Conservation (phyloP, 2,797 vertebrate genomes). For the Chelidonichthys spinosus region DNA sequence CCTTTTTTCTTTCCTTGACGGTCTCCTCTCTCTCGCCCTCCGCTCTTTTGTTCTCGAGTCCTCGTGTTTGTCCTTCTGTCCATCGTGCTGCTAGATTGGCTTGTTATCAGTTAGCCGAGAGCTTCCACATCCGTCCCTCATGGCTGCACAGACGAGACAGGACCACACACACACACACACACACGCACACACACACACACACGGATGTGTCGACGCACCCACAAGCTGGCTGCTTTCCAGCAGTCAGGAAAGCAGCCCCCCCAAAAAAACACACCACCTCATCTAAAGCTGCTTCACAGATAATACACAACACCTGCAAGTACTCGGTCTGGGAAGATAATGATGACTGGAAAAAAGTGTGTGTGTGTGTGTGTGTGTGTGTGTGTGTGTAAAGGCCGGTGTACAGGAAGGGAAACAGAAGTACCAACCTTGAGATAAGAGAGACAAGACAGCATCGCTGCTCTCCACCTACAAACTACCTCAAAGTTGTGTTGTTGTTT, state of each 20-base stretch:
- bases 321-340: slow-evolving; percentile 58
- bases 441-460: slow-evolving; percentile 47
- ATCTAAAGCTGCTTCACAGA: slow-evolving; percentile 55
- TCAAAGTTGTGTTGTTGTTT: neutral
- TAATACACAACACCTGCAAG: slow-evolving; percentile 66
- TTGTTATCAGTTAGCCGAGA: slow-evolving; percentile 62
- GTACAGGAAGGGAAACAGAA: slow-evolving; percentile 46
- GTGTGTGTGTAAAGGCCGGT: slow-evolving; percentile 22
- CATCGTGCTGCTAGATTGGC: slow-evolving; percentile 48
- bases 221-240: slow-evolving; percentile 38
- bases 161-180: slow-evolving; percentile 12
- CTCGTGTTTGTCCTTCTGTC: slow-evolving; percentile 54
- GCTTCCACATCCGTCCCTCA: slow-evolving; percentile 46
- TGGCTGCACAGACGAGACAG: slow-evolving; percentile 33
- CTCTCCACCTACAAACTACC: slow-evolving; percentile 26
- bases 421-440: slow-evolving; percentile 64
- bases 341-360: slow-evolving; percentile 52
- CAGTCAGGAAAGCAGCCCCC: slow-evolving; percentile 12
- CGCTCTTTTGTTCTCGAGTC: slow-evolving; percentile 34
- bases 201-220: neutral
- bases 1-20: slow-evolving; percentile 9
- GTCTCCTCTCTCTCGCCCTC: slow-evolving; percentile 35
- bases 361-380: slow-evolving; percentile 27
- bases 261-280: slow-evolving; percentile 29
- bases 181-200: slow-evolving; percentile 1